A percentile compares a stretch with the other conserved stretches of the same genome.
These are phyloP conservation scores for Vulpes vulpes DNA, from an alignment of 2,113 vertebrate genomes.

Conservation along the genomic window DNA sequence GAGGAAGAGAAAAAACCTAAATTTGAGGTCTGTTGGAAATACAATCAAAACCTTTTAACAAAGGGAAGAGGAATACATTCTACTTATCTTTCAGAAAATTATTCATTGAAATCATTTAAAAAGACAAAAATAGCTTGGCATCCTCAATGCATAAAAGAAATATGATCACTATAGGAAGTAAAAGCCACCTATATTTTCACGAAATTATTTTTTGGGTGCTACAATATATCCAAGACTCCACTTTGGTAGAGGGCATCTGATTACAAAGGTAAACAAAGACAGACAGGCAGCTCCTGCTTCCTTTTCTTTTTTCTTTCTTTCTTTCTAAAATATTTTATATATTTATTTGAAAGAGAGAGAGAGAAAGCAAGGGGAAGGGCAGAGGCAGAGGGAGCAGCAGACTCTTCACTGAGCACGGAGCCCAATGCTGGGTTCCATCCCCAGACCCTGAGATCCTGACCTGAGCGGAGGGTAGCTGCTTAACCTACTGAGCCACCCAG, in stretches of 20 bases:
- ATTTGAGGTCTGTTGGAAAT: background rate
- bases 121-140: background rate
- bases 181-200: background rate
- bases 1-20: background rate
- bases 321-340: too few species aligned
- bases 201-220: background rate
- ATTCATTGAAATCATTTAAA: background rate
- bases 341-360: too few species aligned
- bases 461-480: too few species aligned
- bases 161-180: background rate
- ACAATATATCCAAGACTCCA: background rate
- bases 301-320: too few species aligned
- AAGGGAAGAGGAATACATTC: background rate
- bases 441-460: too few species aligned
- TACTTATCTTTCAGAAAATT: background rate
- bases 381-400: too few species aligned
- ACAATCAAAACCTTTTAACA: background rate
- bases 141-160: background rate
- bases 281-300: background rate
- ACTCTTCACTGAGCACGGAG: too few species aligned
- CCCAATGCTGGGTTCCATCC: too few species aligned
- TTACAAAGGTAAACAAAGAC: background rate
- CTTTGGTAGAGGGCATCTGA: background rate
- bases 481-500: too few species aligned
- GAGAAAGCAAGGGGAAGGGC: too few species aligned